A percentile compares a stretch with the other conserved stretches of the same genome.
Evolutionary conservation across 2,888 invertebrate species (phyloP).

Genomic region (Caenorhabditis zanzibari): DNA sequence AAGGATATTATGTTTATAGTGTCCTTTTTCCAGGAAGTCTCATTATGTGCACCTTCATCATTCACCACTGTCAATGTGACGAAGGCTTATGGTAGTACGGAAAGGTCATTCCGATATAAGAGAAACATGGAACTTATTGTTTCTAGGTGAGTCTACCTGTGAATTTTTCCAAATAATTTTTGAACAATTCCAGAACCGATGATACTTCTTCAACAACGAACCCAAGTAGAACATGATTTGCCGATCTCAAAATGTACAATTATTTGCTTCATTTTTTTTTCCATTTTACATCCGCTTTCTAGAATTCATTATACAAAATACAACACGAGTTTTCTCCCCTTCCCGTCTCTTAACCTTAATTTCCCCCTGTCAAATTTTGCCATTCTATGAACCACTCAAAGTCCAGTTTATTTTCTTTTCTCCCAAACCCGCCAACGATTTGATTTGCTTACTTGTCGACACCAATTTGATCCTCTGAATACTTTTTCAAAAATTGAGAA

Average conservation of each 20-base stretch:
- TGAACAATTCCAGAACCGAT: constrained; percentile 52
- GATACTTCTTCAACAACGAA: constrained; percentile 47
- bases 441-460: constrained; percentile 48
- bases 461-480: background rate
- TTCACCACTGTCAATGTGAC: constrained; percentile 75
- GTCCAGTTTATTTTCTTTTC: constrained; percentile 2
- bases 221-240: constrained; percentile 46
- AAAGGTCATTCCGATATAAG: constrained; percentile 58
- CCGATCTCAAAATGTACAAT: constrained; percentile 1
- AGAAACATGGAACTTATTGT: constrained; percentile 49
- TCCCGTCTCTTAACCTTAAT: background rate
- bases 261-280: background rate
- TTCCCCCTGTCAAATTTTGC: constrained; percentile 5
- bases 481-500: too few species aligned
- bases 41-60: constrained; percentile 71
- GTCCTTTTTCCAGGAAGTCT: constrained; percentile 62
- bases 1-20: background rate
- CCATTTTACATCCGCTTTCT: constrained; percentile 31
- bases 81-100: constrained; percentile 71
- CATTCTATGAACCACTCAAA: constrained; percentile 42
- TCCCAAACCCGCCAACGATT: constrained; percentile 40
- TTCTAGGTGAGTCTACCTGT: constrained; percentile 25
- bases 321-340: constrained; percentile 44
- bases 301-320: constrained; percentile 48
- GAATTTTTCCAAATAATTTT: background rate